Evolutionary conservation across 2,797 vertebrate genomes (phyloP).

Genomic region (Karalla daura): DNA sequence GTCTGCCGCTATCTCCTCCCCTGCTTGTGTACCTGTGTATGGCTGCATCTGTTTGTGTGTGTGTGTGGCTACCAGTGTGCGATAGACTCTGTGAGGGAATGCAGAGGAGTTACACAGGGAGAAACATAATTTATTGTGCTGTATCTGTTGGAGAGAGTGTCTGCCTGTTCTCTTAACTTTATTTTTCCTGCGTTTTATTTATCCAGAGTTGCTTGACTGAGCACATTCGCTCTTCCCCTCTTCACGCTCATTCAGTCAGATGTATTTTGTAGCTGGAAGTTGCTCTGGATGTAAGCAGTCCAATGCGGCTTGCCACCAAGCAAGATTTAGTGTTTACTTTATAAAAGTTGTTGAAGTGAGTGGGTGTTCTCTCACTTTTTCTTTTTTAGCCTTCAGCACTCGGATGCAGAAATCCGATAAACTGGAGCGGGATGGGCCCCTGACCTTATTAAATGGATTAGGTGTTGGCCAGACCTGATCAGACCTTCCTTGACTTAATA

Average conservation of each 20-base stretch:
- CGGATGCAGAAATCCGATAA: neutral
- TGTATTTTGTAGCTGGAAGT: constrained; percentile 11
- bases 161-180: constrained; percentile 34
- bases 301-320: constrained; percentile 15
- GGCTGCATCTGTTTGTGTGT: constrained; percentile 16
- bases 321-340: constrained; percentile 21
- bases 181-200: constrained; percentile 41
- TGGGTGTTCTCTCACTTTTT: constrained; percentile 8
- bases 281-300: constrained; percentile 19
- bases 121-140: constrained; percentile 45
- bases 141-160: constrained; percentile 18
- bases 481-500: constrained; percentile 1
- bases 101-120: constrained; percentile 48
- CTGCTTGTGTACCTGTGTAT: constrained; percentile 22
- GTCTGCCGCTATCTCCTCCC: constrained; percentile 34
- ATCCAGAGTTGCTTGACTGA: constrained; percentile 52
- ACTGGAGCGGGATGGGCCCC: neutral
- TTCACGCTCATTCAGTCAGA: constrained; percentile 43
- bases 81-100: constrained; percentile 34
- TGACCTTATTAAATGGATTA: neutral
- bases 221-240: constrained; percentile 12
- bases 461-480: neutral
- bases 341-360: constrained; percentile 19
- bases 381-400: neutral
- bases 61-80: neutral